These are phyloP conservation scores for Cheirogaleus medius DNA, from an alignment of 2,113 vertebrate species.

Conservation along the genomic window DNA sequence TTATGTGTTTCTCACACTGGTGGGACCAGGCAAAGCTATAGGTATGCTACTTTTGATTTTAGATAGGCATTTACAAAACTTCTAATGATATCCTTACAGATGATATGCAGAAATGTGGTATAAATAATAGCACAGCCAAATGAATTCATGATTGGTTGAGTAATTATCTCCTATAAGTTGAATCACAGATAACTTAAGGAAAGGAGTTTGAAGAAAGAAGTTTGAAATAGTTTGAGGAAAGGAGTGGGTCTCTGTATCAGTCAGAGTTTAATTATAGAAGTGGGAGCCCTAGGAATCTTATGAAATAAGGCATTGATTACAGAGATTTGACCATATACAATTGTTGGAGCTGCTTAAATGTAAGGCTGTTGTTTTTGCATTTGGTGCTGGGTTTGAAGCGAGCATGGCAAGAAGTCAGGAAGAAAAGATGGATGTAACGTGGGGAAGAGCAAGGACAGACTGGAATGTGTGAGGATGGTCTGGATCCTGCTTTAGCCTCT, in stretches of 20 bases:
- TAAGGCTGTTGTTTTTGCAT: background rate
- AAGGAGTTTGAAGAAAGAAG: background rate
- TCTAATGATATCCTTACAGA: background rate
- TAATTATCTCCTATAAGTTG: background rate
- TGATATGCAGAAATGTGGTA: background rate
- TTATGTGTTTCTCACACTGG: conserved; percentile 24
- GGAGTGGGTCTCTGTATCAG: background rate
- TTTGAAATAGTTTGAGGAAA: background rate
- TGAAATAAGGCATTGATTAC: background rate
- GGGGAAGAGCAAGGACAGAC: background rate
- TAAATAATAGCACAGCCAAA: background rate
- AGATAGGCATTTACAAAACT: background rate
- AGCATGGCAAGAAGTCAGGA: background rate
- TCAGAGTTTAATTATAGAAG: background rate
- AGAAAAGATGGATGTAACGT: background rate
- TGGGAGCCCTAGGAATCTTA: background rate
- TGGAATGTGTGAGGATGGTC: background rate
- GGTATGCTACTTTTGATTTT: background rate
- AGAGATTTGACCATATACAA: background rate
- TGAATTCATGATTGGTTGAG: background rate
- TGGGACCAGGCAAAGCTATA: background rate
- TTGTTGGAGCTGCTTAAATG: background rate
- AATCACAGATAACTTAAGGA: background rate
- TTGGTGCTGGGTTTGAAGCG: background rate
- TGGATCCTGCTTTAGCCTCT: background rate